A percentile compares a stretch with the other conserved stretches of the same genome.
Conservation (phyloP, 2,797 vertebrate species). For the Gallinago solitaria region DNA sequence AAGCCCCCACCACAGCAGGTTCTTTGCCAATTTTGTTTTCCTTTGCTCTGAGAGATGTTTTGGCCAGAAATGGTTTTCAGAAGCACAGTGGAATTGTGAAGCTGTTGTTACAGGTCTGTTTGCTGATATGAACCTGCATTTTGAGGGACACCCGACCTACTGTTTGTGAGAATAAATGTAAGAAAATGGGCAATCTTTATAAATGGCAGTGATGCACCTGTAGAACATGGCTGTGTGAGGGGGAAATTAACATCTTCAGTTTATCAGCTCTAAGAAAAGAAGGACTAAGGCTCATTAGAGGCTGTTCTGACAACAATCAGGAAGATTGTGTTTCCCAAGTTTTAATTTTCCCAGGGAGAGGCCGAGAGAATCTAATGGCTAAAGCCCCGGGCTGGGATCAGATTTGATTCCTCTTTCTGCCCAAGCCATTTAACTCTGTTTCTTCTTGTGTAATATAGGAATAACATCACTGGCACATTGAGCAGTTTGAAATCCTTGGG, state of each 20-base stretch:
- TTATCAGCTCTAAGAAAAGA: neutral
- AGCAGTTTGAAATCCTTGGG: neutral
- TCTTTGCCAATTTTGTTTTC: neutral
- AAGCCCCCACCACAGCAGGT: neutral
- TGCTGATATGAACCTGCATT: neutral
- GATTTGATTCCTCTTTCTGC: neutral
- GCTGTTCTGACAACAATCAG: neutral
- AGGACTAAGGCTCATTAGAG: neutral
- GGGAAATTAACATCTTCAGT: neutral
- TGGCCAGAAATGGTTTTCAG: neutral
- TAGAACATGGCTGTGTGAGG: neutral
- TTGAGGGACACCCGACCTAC: neutral
- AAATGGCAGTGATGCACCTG: neutral
- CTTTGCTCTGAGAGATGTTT: neutral
- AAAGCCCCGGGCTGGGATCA: neutral
- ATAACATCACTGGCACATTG: neutral
- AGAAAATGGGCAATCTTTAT: neutral
- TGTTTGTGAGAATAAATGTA: neutral
- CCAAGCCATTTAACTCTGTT: neutral
- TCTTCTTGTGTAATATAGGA: neutral
- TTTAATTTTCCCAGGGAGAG: neutral
- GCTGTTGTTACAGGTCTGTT: neutral
- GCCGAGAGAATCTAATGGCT: neutral
- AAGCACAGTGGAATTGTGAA: neutral
- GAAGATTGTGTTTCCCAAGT: neutral